Conservation (phyloP, 2,888 invertebrate species). For the Archaeoteleia sp. region DNA sequence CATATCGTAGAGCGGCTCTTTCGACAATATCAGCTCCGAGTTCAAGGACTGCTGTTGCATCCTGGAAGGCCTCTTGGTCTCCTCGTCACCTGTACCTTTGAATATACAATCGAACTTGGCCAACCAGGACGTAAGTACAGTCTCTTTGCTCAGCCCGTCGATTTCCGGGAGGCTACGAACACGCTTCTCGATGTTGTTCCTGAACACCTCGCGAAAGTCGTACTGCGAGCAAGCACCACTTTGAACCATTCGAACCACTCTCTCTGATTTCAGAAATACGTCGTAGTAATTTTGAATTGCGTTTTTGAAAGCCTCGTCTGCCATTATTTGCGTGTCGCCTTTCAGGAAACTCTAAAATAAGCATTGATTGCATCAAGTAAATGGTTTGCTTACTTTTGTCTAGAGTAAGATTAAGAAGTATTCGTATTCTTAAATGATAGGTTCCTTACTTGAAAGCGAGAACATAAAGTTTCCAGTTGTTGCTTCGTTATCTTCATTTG, state of each 20-base stretch:
- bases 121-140: constrained; percentile 99
- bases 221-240: constrained; percentile 98
- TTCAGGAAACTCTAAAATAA: constrained; percentile 89
- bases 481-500: constrained; percentile 97
- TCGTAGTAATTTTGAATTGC: constrained; percentile 97
- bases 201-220: constrained; percentile 98
- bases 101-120: constrained; percentile 99
- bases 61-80: constrained; percentile 88
- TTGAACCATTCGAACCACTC: constrained; percentile 96
- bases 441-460: constrained; percentile 89
- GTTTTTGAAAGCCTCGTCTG: constrained; percentile 99
- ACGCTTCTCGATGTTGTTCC: constrained; percentile 98
- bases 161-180: constrained; percentile 98
- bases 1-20: constrained; percentile 99
- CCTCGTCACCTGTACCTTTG: constrained; percentile 92
- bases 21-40: constrained; percentile 95
- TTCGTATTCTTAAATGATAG: not conserved
- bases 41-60: constrained; percentile 93
- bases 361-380: not conserved
- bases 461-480: constrained; percentile 94
- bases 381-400: no score
- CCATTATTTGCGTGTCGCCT: constrained; percentile 98
- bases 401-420: not conserved
- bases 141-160: constrained; percentile 99
- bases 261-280: constrained; percentile 97